Evolutionary conservation across 2,797 vertebrate genomes (phyloP).

Genomic region (Leptodactylus fallax): DNA sequence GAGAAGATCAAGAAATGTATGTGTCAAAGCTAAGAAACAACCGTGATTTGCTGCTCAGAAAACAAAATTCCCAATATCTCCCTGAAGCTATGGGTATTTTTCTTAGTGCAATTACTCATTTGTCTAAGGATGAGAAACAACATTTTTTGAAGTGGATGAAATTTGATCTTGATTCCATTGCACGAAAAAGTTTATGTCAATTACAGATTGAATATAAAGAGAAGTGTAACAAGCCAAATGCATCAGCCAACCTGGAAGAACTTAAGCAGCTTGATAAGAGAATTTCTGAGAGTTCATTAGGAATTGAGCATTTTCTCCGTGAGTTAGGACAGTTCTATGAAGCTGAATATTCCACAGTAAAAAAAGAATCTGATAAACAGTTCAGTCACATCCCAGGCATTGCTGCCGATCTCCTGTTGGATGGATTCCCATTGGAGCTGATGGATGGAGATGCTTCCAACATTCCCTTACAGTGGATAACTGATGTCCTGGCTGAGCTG

Average conservation of each 20-base stretch:
- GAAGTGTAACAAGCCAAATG: conserved; percentile 61
- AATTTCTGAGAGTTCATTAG: conserved; percentile 74
- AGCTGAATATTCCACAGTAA: conserved; percentile 67
- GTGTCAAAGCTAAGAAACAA: conserved; percentile 67
- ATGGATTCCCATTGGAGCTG: conserved; percentile 39
- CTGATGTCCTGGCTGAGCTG: conserved; percentile 78
- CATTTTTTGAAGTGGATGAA: conserved; percentile 86
- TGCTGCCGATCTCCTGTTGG: conserved; percentile 38
- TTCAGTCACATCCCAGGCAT: conserved; percentile 15
- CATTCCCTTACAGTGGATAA: conserved; percentile 79
- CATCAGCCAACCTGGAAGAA: conserved; percentile 66
- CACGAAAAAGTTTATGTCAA: conserved; percentile 67
- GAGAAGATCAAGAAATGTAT: not conserved
- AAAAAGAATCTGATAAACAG: conserved; percentile 61
- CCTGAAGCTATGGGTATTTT: conserved; percentile 68
- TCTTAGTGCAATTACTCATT: conserved; percentile 9
- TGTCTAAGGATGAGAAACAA: conserved; percentile 70
- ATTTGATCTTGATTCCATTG: conserved; percentile 73
- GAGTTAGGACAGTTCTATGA: conserved; percentile 82
- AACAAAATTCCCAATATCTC: conserved; percentile 75
- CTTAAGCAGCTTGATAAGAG: conserved; percentile 69
- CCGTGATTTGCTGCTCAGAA: conserved; percentile 63
- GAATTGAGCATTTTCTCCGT: conserved; percentile 83
- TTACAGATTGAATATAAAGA: conserved; percentile 73
- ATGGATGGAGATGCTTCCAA: conserved; percentile 79